Evolutionary conservation across 2,113 vertebrate species (phyloP).

Genomic region (Zingel zingel): DNA sequence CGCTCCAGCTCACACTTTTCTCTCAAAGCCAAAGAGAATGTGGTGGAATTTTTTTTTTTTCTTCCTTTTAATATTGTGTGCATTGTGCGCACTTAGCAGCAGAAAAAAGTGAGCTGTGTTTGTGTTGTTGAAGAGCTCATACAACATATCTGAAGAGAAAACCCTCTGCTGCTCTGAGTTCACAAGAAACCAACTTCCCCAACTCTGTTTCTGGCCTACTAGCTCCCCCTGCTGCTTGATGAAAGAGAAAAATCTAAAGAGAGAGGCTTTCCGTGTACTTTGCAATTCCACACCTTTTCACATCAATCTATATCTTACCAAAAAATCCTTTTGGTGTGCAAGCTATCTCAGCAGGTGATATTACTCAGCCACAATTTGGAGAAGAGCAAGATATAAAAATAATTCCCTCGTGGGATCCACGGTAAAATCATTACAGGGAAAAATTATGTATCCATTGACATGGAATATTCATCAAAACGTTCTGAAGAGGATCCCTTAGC

Average conservation of each 20-base stretch:
- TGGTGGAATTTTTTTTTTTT: constrained; percentile 15
- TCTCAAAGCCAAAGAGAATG: constrained; percentile 30
- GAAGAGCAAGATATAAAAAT: constrained; percentile 23
- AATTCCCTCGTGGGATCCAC: background rate
- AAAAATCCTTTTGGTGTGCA: constrained; percentile 39
- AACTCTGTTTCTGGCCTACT: constrained; percentile 72
- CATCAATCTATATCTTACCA: constrained; percentile 40
- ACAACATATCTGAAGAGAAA: constrained; percentile 55
- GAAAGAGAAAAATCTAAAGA: background rate
- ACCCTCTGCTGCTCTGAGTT: constrained; percentile 40
- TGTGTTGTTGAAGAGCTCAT: constrained; percentile 60
- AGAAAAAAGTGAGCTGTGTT: constrained; percentile 39
- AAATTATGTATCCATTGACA: constrained; percentile 49
- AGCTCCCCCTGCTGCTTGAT: constrained; percentile 81
- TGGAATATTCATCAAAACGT: constrained; percentile 66
- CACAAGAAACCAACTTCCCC: constrained; percentile 33
- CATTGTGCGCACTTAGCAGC: constrained; percentile 14
- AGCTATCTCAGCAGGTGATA: constrained; percentile 56
- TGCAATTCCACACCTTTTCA: constrained; percentile 23
- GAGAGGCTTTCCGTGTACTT: background rate
- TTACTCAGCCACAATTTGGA: constrained; percentile 31
- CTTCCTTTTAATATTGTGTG: constrained; percentile 18
- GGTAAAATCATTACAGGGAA: constrained; percentile 29
- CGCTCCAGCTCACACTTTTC: constrained; percentile 14
- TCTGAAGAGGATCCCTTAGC: constrained; percentile 38